phyloP scores from a whole-genome alignment of 1,140 invertebrate genomes.

The Meteorus sp. region DNA sequence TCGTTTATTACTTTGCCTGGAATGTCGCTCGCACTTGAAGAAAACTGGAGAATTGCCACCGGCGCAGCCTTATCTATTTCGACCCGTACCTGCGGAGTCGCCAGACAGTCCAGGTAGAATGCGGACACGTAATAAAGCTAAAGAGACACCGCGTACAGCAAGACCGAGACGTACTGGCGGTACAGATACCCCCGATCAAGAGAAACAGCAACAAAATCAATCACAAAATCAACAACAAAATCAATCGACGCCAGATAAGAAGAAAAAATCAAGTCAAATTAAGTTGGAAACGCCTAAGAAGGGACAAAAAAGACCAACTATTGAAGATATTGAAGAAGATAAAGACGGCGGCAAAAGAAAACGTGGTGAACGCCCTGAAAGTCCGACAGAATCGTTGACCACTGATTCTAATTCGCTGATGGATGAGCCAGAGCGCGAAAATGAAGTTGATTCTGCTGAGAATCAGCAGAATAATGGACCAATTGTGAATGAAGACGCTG shows the following conservation, averaged over 20 bases:
- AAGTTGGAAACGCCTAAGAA: slow-evolving; percentile 72
- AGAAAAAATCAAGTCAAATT: slow-evolving; percentile 61
- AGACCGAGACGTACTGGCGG: slow-evolving; percentile 66
- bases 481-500: slow-evolving; percentile 40
- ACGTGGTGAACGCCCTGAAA: slow-evolving; percentile 65
- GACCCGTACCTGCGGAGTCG: slow-evolving; percentile 72
- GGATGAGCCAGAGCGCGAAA: slow-evolving; percentile 69
- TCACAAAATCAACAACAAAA: slow-evolving; percentile 45
- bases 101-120: slow-evolving; percentile 83
- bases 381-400: slow-evolving; percentile 78
- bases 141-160: slow-evolving; percentile 71
- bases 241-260: slow-evolving; percentile 55
- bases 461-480: slow-evolving; percentile 63
- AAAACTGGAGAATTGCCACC: slow-evolving; percentile 80
- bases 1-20: slow-evolving; percentile 74
- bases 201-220: slow-evolving; percentile 57
- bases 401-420: slow-evolving; percentile 79
- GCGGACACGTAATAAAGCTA: slow-evolving; percentile 84
- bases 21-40: slow-evolving; percentile 81
- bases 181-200: slow-evolving; percentile 73
- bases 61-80: slow-evolving; percentile 70
- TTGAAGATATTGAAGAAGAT: slow-evolving; percentile 66
- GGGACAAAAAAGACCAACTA: slow-evolving; percentile 71
- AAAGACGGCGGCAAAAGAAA: slow-evolving; percentile 74
- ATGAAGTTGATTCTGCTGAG: slow-evolving; percentile 56